These are phyloP conservation scores for Achlya flavicornis DNA, from an alignment of 2,888 invertebrate genomes.

Conservation along the genomic window DNA sequence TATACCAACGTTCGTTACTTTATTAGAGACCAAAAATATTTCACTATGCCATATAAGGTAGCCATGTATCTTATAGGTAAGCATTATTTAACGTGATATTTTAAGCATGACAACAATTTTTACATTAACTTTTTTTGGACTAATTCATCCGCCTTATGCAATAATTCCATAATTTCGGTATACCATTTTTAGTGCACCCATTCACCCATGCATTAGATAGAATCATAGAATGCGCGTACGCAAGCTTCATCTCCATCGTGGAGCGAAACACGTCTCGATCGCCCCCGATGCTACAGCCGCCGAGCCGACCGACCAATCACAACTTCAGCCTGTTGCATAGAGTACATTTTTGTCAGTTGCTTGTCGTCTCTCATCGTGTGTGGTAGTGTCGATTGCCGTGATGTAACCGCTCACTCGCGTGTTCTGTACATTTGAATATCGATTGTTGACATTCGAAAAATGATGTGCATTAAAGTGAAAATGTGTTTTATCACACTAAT, in stretches of 20 bases:
- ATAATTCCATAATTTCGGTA: no score
- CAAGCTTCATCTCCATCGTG: conserved; percentile 58
- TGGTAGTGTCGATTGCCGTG: conserved; percentile 49
- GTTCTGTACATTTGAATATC: conserved; percentile 46
- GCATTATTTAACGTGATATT: no score
- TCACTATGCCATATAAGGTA: no score
- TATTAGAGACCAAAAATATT: neutral
- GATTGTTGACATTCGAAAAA: conserved; percentile 53
- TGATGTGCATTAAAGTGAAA: conserved; percentile 70
- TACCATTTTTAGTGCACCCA: no score
- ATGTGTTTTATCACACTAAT: conserved; percentile 54
- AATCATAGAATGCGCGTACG: conserved; percentile 51
- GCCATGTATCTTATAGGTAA: no score
- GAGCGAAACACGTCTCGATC: conserved; percentile 24
- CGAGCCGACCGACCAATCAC: conserved; percentile 50
- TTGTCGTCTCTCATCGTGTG: conserved; percentile 48
- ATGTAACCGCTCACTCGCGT: conserved; percentile 53
- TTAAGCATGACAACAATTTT: no score
- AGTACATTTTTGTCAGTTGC: conserved; percentile 47
- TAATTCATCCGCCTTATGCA: no score
- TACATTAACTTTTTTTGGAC: no score
- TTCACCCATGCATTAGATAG: no score
- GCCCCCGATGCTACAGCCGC: conserved; percentile 36
- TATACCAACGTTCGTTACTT: neutral
- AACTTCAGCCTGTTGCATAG: conserved; percentile 63